Evolutionary conservation across 1,140 invertebrate species (phyloP).

Genomic region (Teleopsis dalmanni): DNA sequence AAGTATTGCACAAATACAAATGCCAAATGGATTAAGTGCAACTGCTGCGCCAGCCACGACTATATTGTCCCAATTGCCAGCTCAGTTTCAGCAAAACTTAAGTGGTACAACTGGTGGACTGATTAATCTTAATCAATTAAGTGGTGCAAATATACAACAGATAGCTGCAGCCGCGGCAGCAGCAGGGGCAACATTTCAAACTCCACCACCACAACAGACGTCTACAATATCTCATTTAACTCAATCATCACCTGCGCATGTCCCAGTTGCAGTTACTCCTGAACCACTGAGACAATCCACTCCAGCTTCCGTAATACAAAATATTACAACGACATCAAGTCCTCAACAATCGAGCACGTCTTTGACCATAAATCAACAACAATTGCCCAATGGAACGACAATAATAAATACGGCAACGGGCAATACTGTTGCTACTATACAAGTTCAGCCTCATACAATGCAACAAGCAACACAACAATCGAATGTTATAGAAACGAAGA

Average conservation of each 20-base stretch:
- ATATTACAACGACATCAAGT: slow-evolving; percentile 3
- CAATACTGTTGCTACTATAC: slow-evolving; percentile 23
- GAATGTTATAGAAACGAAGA: slow-evolving; percentile 29
- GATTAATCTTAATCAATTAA: slow-evolving; percentile 41
- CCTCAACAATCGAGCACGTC: slow-evolving; percentile 1
- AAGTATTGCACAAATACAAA: slow-evolving; percentile 38
- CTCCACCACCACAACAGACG: slow-evolving; percentile 23
- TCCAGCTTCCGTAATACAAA: slow-evolving; percentile 28
- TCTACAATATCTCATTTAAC: slow-evolving; percentile 8
- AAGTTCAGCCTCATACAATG: slow-evolving; percentile 32
- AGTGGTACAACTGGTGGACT: slow-evolving; percentile 22
- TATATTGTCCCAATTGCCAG: slow-evolving; percentile 37
- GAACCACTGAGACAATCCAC: slow-evolving; percentile 35
- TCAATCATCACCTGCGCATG: slow-evolving; percentile 32
- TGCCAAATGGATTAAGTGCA: slow-evolving; percentile 42
- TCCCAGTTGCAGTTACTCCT: slow-evolving; percentile 30
- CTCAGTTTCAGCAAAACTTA: slow-evolving; percentile 38
- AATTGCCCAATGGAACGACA: slow-evolving; percentile 2
- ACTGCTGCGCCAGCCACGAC: slow-evolving; percentile 12
- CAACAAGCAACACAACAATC: slow-evolving; percentile 19
- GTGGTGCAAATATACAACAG: slow-evolving; percentile 37
- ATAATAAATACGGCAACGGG: slow-evolving; percentile 1
- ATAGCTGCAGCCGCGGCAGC: slow-evolving; percentile 28
- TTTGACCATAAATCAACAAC: slow-evolving; percentile 2
- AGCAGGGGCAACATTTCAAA: slow-evolving; percentile 25